These are phyloP conservation scores for Gila orcuttii DNA, from an alignment of 2,113 vertebrate species.

Conservation along the genomic window DNA sequence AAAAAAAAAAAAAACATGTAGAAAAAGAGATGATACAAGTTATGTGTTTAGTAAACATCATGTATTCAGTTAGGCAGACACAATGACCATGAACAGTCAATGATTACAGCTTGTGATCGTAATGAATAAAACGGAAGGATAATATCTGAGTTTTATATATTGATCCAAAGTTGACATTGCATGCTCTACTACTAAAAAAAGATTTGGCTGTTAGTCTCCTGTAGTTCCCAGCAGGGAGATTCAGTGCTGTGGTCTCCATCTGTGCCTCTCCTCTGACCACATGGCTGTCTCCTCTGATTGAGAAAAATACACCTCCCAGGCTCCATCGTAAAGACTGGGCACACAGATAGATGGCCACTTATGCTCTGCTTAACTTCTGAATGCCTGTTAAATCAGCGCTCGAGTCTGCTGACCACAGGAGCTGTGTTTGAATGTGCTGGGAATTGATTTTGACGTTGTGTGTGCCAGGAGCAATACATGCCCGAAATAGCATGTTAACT, in stretches of 20 bases:
- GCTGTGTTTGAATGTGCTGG: constrained; percentile 25
- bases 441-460: constrained; percentile 37
- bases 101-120: no score
- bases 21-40: no score
- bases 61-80: no score
- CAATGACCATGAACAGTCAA: no score
- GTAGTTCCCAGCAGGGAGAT: not conserved
- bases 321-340: not conserved
- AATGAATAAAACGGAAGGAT: no score
- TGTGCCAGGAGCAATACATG: constrained; percentile 10
- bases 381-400: constrained; percentile 12
- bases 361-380: constrained; percentile 7
- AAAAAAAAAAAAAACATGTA: not conserved
- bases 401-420: constrained; percentile 26
- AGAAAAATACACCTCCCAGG: constrained; percentile 29
- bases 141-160: no score
- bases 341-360: not conserved
- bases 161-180: no score
- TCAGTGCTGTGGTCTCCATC: constrained; percentile 32
- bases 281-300: constrained; percentile 26
- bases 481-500: not conserved
- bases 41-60: no score
- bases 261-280: not conserved
- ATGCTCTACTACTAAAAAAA: no score
- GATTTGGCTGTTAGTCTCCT: constrained; percentile 24